These are phyloP conservation scores for Atherix ibis DNA, from an alignment of 2,888 invertebrate species.

Conservation along the genomic window DNA sequence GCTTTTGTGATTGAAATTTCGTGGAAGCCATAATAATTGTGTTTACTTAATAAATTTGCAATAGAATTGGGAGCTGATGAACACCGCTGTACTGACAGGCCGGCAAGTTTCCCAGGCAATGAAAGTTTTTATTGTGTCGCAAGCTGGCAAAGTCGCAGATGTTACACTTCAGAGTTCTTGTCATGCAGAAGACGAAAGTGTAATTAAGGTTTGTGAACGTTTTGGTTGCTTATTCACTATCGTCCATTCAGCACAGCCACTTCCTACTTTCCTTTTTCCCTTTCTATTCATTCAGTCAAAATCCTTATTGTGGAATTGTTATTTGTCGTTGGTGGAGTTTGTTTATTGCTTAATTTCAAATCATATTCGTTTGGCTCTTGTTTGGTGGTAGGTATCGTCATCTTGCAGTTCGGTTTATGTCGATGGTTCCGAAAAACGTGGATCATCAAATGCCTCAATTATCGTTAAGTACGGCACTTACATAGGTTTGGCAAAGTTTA, in stretches of 20 bases:
- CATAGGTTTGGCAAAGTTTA: slow-evolving; percentile 73
- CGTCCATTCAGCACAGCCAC: background rate
- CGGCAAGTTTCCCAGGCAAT: slow-evolving; percentile 87
- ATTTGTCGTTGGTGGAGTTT: background rate
- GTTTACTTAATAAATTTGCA: slow-evolving; percentile 1
- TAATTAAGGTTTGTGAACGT: slow-evolving; percentile 60
- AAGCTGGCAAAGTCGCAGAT: slow-evolving; percentile 86
- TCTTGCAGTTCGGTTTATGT: slow-evolving; percentile 94
- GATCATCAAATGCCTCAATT: slow-evolving; percentile 87
- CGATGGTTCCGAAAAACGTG: slow-evolving; percentile 87
- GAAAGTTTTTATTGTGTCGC: slow-evolving; percentile 89
- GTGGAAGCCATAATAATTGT: background rate
- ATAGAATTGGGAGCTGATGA: slow-evolving; percentile 89
- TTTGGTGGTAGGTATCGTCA: slow-evolving; percentile 89
- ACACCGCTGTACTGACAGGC: slow-evolving; percentile 88
- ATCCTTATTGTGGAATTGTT: background rate
- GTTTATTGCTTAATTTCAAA: background rate
- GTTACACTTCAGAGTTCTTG: slow-evolving; percentile 90
- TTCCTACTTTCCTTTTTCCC: background rate
- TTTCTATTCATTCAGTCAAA: background rate
- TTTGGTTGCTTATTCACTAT: slow-evolving; percentile 1
- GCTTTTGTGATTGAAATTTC: slow-evolving; percentile 3
- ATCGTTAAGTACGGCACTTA: slow-evolving; percentile 85
- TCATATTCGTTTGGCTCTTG: background rate
- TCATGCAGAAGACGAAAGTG: slow-evolving; percentile 88